Conservation (phyloP, 2,797 vertebrate species). For the Rhinatrema bivittatum region DNA sequence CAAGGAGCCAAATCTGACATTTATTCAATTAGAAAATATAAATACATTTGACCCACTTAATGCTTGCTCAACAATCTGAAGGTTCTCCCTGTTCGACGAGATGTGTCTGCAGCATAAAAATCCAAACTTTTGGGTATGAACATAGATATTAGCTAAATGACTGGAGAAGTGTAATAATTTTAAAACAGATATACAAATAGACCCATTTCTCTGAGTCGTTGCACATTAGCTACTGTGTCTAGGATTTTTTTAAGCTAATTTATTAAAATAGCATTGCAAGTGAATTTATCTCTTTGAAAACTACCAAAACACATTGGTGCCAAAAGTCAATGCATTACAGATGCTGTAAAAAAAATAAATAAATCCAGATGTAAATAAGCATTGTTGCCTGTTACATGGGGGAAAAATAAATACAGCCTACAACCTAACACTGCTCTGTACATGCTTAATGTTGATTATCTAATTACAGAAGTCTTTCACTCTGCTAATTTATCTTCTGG, state of each 20-base stretch:
- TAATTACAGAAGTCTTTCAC: constrained; percentile 26
- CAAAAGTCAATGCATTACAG: background rate
- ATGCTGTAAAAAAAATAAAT: background rate
- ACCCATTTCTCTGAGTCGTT: constrained; percentile 9
- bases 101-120: no score
- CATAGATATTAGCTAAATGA: no score
- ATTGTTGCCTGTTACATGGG: constrained; percentile 4
- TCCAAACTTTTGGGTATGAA: no score
- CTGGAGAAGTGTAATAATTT: no score
- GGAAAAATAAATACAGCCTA: constrained; percentile 20
- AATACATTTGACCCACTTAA: constrained; percentile 14
- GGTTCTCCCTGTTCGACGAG: no score
- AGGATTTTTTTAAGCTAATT: constrained; percentile 3
- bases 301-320: constrained; percentile 6
- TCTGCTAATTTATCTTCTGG: constrained; percentile 23
- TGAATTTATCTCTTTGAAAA: background rate
- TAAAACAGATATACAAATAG: constrained; percentile 10
- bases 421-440: constrained; percentile 16
- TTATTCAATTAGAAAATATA: constrained; percentile 8
- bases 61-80: background rate
- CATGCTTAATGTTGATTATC: constrained; percentile 18
- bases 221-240: constrained; percentile 6
- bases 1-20: constrained; percentile 5
- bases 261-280: background rate
- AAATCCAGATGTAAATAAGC: background rate